A percentile compares a stretch with the other conserved stretches of the same genome.
phyloP scores from a whole-genome alignment of 1,140 invertebrate genomes.

The Centruroides vittatus region DNA sequence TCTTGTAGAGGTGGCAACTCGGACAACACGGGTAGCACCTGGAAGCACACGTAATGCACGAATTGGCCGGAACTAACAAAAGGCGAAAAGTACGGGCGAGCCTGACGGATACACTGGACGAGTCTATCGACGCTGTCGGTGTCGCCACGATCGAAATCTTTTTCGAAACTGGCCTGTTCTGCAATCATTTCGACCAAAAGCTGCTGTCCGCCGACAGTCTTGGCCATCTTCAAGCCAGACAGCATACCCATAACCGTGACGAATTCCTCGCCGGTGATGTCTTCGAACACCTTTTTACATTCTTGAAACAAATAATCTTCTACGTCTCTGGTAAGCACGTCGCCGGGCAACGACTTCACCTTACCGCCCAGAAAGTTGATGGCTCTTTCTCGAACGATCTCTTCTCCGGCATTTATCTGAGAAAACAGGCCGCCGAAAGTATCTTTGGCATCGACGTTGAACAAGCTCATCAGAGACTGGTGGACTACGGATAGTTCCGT shows the following conservation, averaged over 20 bases:
- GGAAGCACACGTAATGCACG: slow-evolving; percentile 69
- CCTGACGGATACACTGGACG: slow-evolving; percentile 67
- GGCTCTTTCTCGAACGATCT: slow-evolving; percentile 61
- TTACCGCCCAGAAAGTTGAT: slow-evolving; percentile 77
- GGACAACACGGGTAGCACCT: slow-evolving; percentile 53
- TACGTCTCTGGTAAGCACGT: slow-evolving; percentile 65
- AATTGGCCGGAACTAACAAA: slow-evolving; percentile 76
- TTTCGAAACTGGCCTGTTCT: slow-evolving; percentile 61
- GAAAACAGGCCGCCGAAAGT: slow-evolving; percentile 70
- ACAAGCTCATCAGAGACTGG: slow-evolving; percentile 46
- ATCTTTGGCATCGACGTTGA: slow-evolving; percentile 46
- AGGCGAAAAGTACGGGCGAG: slow-evolving; percentile 58
- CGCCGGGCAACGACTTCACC: slow-evolving; percentile 58
- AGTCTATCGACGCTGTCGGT: slow-evolving; percentile 62
- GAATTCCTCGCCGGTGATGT: slow-evolving; percentile 84
- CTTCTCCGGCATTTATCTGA: slow-evolving; percentile 60
- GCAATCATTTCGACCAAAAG: slow-evolving; percentile 70
- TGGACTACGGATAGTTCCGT: slow-evolving; percentile 65
- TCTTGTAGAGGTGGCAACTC: slow-evolving; percentile 16
- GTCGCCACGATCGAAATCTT: slow-evolving; percentile 55
- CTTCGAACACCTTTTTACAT: slow-evolving; percentile 66
- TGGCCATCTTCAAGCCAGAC: slow-evolving; percentile 58
- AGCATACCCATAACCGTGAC: slow-evolving; percentile 74
- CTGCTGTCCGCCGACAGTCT: slow-evolving; percentile 64
- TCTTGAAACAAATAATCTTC: slow-evolving; percentile 73